Evolutionary conservation across 2,888 invertebrate species (phyloP).

Genomic region (Tipula unca): DNA sequence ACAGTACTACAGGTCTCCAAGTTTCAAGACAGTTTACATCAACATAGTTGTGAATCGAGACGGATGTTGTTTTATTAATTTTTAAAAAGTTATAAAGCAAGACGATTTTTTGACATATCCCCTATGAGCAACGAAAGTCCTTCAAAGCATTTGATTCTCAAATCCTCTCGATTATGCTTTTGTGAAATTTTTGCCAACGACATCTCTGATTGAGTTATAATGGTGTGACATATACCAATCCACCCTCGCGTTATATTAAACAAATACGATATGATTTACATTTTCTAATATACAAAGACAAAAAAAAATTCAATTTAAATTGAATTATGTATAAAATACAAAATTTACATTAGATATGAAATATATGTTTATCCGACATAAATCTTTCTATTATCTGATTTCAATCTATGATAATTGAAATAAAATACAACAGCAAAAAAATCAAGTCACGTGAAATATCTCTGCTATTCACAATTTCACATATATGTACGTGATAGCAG

Average conservation of each 20-base stretch:
- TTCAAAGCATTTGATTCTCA: no score
- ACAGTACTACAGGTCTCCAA: not conserved
- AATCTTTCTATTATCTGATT: constrained; percentile 8
- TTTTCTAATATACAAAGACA: not conserved
- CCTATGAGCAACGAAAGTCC: no score
- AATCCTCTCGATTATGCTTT: not conserved
- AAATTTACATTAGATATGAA: not conserved
- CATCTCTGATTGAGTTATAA: not conserved
- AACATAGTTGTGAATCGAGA: no score
- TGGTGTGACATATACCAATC: not conserved
- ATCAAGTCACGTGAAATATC: not conserved
- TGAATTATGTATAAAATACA: not conserved
- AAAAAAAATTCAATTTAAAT: not conserved
- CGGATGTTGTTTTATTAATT: no score
- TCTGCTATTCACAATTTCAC: no score
- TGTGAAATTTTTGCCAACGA: not conserved
- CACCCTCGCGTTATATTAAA: not conserved
- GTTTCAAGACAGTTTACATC: no score
- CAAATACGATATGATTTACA: not conserved
- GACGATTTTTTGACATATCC: no score
- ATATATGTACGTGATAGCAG: not conserved
- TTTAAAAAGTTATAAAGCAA: no score
- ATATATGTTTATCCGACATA: not conserved
- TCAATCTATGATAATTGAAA: not conserved
- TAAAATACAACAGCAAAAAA: no score